Evolutionary conservation across 2,888 invertebrate species (phyloP).

Genomic region (Agrypnus murinus): DNA sequence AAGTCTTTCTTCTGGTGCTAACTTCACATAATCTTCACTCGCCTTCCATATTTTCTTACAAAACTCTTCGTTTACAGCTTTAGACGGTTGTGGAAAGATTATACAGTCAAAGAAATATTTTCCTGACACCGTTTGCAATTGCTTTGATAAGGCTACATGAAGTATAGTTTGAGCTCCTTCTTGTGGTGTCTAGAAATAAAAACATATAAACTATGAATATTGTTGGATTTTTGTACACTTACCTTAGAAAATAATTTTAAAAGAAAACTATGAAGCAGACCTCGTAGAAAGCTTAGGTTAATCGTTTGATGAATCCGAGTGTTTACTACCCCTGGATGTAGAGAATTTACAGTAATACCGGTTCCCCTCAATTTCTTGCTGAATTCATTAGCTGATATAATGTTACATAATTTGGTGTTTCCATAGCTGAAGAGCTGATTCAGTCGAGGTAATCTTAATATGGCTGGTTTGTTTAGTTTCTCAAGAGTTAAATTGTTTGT

Average conservation of each 20-base stretch:
- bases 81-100: constrained; percentile 15
- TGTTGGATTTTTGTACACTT: background rate
- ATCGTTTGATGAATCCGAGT: constrained; percentile 59
- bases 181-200: constrained; percentile 78
- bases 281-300: too few species aligned
- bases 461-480: constrained; percentile 49
- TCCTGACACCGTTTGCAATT: constrained; percentile 80
- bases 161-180: constrained; percentile 89
- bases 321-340: constrained; percentile 68
- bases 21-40: constrained; percentile 82
- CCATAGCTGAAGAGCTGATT: too few species aligned
- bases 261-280: too few species aligned
- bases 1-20: constrained; percentile 76
- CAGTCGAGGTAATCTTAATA: background rate
- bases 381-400: constrained; percentile 66
- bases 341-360: constrained; percentile 66
- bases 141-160: constrained; percentile 84
- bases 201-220: constrained; percentile 38
- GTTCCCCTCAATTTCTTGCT: constrained; percentile 62
- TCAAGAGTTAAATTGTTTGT: constrained; percentile 48
- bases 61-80: background rate
- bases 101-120: constrained; percentile 88
- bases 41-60: constrained; percentile 82
- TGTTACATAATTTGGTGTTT: constrained; percentile 67
- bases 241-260: background rate